Percentiles rank a stretch among this genome's conserved stretches.
Conservation (phyloP, 2,797 vertebrate genomes). For the Erpetoichthys calabaricus region DNA sequence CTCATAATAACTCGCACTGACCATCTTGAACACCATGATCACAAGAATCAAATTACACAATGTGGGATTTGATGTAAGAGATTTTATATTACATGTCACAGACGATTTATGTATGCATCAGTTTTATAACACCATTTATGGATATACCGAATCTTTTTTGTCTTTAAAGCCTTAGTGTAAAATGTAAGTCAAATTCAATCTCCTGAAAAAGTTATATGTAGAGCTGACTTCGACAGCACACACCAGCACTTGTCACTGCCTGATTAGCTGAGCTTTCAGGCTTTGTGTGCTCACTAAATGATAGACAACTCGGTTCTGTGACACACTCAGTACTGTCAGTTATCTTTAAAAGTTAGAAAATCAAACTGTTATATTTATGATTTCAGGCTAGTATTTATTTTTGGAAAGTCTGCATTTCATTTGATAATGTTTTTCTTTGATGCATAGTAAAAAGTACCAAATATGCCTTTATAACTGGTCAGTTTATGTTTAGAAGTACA, state of each 20-base stretch:
- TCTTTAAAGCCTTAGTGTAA: conserved; percentile 3
- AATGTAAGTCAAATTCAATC: conserved; percentile 4
- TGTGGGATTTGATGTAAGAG: neutral
- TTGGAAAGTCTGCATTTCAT: no score
- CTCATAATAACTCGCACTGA: no score
- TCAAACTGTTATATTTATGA: no score
- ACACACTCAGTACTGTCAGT: conserved; percentile 6
- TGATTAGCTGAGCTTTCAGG: conserved; percentile 8
- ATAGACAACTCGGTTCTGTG: conserved; percentile 6
- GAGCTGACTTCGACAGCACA: conserved; percentile 1
- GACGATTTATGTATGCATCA: conserved; percentile 4
- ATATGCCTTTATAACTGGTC: no score
- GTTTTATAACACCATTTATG: conserved; percentile 1
- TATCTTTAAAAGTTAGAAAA: conserved; percentile 11
- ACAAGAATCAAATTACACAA: no score
- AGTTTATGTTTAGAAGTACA: no score
- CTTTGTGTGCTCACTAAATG: conserved; percentile 10
- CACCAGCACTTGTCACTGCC: neutral
- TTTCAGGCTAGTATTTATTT: no score
- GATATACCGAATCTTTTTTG: conserved; percentile 1
- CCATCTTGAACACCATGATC: no score
- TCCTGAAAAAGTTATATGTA: conserved; percentile 5
- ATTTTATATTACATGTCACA: conserved; percentile 4
- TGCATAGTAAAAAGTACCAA: no score
- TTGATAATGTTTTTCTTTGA: no score